phyloP scores from a whole-genome alignment of 1,140 invertebrate species.

The Tetraneura akinire region DNA sequence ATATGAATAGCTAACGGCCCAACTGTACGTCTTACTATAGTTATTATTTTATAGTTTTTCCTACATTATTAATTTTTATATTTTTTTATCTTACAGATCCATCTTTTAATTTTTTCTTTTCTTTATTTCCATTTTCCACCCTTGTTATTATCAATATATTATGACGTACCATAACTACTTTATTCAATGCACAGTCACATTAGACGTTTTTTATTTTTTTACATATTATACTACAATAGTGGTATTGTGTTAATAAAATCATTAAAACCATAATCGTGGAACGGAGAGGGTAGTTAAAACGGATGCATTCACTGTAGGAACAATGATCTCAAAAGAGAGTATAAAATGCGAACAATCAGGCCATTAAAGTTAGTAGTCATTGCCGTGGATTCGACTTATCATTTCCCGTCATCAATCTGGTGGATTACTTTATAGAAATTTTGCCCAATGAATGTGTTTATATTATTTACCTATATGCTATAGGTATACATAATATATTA shows the following conservation, averaged over 20 bases:
- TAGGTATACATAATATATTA: too few species aligned
- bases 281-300: not conserved
- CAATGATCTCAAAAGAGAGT: conserved; percentile 32
- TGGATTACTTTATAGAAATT: not conserved
- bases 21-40: too few species aligned
- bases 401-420: conserved; percentile 32
- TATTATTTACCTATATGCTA: not conserved
- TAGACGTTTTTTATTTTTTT: conserved; percentile 10
- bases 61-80: too few species aligned
- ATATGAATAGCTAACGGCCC: too few species aligned
- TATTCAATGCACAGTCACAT: not conserved
- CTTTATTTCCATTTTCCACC: not conserved
- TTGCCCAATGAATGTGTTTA: not conserved
- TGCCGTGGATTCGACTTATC: conserved; percentile 20
- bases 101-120: not conserved
- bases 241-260: conserved; percentile 32
- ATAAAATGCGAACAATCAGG: conserved; percentile 26
- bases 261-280: not conserved
- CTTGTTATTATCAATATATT: not conserved
- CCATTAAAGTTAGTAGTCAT: conserved; percentile 33
- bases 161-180: not conserved
- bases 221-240: not conserved
- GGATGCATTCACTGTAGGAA: not conserved
- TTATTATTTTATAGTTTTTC: too few species aligned
- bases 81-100: too few species aligned